Evolutionary conservation across 2,797 vertebrate genomes (phyloP).

Genomic region (Prunella strophiata): DNA sequence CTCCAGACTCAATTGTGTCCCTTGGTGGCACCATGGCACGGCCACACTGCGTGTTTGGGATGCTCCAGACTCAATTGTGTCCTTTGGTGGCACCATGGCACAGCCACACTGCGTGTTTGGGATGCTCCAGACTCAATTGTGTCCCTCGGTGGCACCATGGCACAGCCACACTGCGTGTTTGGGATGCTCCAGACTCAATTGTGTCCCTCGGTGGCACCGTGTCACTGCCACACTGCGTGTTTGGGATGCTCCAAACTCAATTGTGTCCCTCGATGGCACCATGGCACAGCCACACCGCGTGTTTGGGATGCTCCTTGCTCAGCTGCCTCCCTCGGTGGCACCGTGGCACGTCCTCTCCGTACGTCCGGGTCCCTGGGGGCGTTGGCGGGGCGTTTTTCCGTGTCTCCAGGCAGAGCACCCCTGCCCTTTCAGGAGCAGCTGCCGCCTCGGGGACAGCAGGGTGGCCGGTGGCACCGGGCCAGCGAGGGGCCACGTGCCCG

Average conservation of each 20-base stretch:
- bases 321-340: rapidly evolving
- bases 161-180: rapidly evolving
- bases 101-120: rapidly evolving
- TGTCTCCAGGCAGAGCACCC: not conserved
- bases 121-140: rapidly evolving
- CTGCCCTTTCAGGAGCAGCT: not conserved
- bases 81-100: rapidly evolving
- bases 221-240: rapidly evolving
- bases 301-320: rapidly evolving
- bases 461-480: constrained; percentile 26
- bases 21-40: rapidly evolving
- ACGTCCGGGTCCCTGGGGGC: rapidly evolving
- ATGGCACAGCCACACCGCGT: rapidly evolving
- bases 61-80: rapidly evolving
- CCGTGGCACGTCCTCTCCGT: rapidly evolving
- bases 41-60: rapidly evolving
- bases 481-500: constrained; percentile 13
- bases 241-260: rapidly evolving
- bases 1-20: rapidly evolving
- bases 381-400: rapidly evolving
- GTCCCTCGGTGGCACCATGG: rapidly evolving
- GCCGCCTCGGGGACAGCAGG: not conserved
- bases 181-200: not conserved
- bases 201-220: rapidly evolving
- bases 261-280: rapidly evolving